These are phyloP conservation scores for Dicaeum eximium DNA, from an alignment of 2,113 vertebrate genomes.

Conservation along the genomic window DNA sequence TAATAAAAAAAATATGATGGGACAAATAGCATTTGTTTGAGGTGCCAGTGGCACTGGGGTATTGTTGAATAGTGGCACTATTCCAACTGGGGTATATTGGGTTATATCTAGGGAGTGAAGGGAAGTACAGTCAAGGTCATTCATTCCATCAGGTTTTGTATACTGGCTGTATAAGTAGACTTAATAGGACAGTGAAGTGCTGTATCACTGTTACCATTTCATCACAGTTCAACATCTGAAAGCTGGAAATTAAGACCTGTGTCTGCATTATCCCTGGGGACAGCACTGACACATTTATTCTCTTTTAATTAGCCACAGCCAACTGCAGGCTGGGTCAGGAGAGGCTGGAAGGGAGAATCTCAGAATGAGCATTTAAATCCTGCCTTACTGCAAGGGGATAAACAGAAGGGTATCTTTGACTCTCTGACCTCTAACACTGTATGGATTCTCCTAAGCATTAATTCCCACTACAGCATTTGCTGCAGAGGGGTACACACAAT, in stretches of 20 bases:
- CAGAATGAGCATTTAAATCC: background rate
- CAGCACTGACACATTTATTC: background rate
- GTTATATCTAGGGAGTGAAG: background rate
- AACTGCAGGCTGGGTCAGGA: background rate
- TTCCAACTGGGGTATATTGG: background rate
- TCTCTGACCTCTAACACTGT: background rate
- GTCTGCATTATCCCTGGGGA: background rate
- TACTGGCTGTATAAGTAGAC: background rate
- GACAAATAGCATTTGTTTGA: background rate
- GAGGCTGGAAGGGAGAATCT: background rate
- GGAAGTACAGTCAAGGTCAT: background rate
- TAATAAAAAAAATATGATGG: background rate
- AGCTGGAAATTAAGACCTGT: background rate
- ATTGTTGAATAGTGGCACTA: no score
- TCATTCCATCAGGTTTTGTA: background rate
- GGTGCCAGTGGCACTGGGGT: no score
- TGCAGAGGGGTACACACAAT: background rate
- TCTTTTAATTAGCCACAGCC: background rate
- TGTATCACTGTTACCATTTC: background rate
- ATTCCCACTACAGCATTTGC: background rate
- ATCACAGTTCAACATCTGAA: background rate
- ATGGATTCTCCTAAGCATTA: background rate
- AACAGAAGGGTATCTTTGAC: background rate
- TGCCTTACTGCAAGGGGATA: background rate
- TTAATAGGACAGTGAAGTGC: fast-evolving